Percentiles rank a stretch among this genome's conserved stretches.
Conservation (phyloP, 2,113 vertebrate genomes). For the Notothenia coriiceps region DNA sequence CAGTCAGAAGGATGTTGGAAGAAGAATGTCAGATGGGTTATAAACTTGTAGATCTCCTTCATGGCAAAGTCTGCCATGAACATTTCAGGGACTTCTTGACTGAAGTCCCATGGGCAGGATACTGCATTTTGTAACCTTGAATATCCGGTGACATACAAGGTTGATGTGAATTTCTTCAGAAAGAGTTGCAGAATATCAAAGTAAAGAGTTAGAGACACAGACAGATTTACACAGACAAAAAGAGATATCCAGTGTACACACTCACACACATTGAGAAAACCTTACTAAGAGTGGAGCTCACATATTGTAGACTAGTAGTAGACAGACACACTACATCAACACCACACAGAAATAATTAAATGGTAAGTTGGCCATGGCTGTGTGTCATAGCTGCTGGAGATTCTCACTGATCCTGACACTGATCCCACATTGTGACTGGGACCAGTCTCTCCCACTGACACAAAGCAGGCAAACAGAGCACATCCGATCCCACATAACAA, state of each 20-base stretch:
- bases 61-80: too few species aligned
- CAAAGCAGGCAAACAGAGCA: conserved; percentile 75
- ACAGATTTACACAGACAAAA: background rate
- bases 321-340: conserved; percentile 19
- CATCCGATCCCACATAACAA: conserved; percentile 73
- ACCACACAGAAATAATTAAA: conserved; percentile 39
- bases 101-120: too few species aligned
- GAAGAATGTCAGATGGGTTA: too few species aligned
- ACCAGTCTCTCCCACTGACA: conserved; percentile 57
- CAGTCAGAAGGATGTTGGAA: too few species aligned
- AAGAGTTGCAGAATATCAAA: background rate
- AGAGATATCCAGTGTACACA: background rate
- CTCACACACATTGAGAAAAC: conserved; percentile 7
- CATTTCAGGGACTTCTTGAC: too few species aligned
- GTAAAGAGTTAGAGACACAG: background rate
- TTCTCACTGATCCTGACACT: conserved; percentile 72
- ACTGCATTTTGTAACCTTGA: too few species aligned
- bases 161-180: too few species aligned
- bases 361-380: conserved; percentile 44
- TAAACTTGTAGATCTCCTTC: too few species aligned
- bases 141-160: too few species aligned
- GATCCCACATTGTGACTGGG: conserved; percentile 65
- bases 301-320: conserved; percentile 11
- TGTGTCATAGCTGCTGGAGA: conserved; percentile 27
- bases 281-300: conserved; percentile 25